A percentile compares a stretch with the other conserved stretches of the same genome.
phyloP scores from a whole-genome alignment of 2,888 invertebrate genomes.

The Apamea sordens region DNA sequence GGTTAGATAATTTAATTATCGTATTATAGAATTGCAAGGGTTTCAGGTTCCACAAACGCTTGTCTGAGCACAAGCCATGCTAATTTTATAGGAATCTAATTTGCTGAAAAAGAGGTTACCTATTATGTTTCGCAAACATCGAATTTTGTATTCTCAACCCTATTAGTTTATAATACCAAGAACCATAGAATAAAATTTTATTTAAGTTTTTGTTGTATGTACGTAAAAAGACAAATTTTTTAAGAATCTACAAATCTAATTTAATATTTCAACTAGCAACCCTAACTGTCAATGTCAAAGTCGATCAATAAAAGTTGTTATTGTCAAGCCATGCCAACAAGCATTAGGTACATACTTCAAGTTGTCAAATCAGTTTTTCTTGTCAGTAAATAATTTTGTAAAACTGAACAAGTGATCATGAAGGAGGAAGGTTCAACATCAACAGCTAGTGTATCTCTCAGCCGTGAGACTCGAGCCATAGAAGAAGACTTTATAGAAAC shows the following conservation, averaged over 20 bases:
- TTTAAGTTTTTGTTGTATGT: no score
- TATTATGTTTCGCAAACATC: background rate
- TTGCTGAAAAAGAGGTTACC: background rate
- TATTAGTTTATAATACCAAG: background rate
- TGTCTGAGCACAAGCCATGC: background rate
- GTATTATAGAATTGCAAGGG: background rate
- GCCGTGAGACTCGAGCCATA: conserved; percentile 49
- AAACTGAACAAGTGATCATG: conserved; percentile 50
- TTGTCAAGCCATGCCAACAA: conserved; percentile 35
- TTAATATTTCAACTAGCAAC: conserved; percentile 26
- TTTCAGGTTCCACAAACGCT: background rate
- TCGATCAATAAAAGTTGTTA: conserved; percentile 14
- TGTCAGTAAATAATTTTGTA: conserved; percentile 42
- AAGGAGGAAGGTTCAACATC: conserved; percentile 31
- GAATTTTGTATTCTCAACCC: background rate
- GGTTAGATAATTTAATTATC: background rate
- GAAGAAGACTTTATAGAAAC: conserved; percentile 69
- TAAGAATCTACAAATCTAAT: background rate
- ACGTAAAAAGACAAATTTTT: no score
- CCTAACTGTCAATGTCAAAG: conserved; percentile 13
- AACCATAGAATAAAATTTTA: background rate
- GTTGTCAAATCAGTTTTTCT: conserved; percentile 44
- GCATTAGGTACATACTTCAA: conserved; percentile 12
- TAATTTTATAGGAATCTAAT: background rate
- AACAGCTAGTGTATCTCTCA: conserved; percentile 13